Base-by-base conservation (phyloP, 2,113 vertebrate species). In the Acanthochromis polyacanthus region DNA sequence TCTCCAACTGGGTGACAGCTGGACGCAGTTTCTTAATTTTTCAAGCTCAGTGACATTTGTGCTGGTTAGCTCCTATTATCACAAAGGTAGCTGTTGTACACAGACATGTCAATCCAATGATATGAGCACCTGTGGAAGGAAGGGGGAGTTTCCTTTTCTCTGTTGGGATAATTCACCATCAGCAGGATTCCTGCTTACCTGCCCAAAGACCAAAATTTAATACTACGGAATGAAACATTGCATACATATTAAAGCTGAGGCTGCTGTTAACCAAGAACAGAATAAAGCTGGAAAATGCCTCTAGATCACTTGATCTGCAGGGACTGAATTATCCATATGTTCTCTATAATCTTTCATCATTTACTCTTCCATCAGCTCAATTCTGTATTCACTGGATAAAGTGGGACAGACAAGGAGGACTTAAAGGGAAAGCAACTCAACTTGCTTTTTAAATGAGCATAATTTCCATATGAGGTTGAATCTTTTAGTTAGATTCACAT, bases 21-120 rank as follows among this genome's bases (percentile, higher is more conserved):
- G 78, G 88, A 65, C 46, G 36, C 60, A 66, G 58, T 56, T 58
- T 65, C 25, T 71, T 56, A 38, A 17, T 67, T 66, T 76, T 20
- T 53, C 36, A 53, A 66, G 16, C 14, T 76, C 51, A 56, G 8
- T 73, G 14, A 66, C 43, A 48, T 78, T 74, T 74, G 23, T 66
- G 48, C 38, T 75, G 58, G 69, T 84, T 55, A 67, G 32, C 68
- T 81, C 60, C 48, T 56, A 23, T 65, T 48, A 59, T 82, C 22
- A 80, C 25, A 64, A 52, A 60, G 60, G 69, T 20, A 65, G 40
- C 59, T 62, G 32, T 80, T 70, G 58, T 12, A 30, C 5, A 17
- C 17, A 28, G 3, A 70, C 40, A n/a, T 58, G 66, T 86, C 70
- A 80, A 32, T 77, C 78, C 76, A 78, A 15, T 72, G 40, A 60